Conservation (phyloP, 1,140 invertebrate genomes). For the Aphis gossypii region DNA sequence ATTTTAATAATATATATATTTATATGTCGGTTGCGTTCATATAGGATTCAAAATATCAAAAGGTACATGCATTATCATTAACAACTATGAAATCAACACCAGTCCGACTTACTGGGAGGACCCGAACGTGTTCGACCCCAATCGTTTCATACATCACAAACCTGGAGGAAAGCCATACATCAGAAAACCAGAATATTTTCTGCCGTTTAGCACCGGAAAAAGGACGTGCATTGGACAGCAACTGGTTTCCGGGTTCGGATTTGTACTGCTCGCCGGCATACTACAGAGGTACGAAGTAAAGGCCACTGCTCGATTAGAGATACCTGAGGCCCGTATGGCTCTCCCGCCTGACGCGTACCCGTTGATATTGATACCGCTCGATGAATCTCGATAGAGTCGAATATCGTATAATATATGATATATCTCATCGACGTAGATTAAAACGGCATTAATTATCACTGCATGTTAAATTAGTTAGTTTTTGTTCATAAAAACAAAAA, state of each 20-base stretch:
- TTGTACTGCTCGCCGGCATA: constrained; percentile 76
- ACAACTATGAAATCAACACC: constrained; percentile 85
- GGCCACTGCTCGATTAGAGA: constrained; percentile 67
- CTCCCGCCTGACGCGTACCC: constrained; percentile 73
- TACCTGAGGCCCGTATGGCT: constrained; percentile 73
- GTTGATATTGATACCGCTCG: constrained; percentile 67
- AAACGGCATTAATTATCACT: too few species aligned
- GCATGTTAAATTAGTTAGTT: too few species aligned
- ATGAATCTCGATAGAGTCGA: background rate
- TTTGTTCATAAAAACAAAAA: too few species aligned
- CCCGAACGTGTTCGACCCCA: constrained; percentile 75
- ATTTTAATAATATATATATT: too few species aligned
- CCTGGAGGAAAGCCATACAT: constrained; percentile 61
- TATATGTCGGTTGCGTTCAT: too few species aligned
- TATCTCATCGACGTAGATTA: too few species aligned
- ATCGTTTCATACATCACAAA: constrained; percentile 72
- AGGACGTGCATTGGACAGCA: constrained; percentile 87
- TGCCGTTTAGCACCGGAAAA: constrained; percentile 86
- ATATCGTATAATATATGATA: too few species aligned
- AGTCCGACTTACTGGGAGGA: constrained; percentile 76
- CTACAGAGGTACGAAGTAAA: constrained; percentile 78
- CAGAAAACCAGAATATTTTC: constrained; percentile 71
- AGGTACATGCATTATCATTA: constrained; percentile 84
- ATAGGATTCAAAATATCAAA: constrained; percentile 64
- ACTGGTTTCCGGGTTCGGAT: constrained; percentile 78